A percentile compares a stretch with the other conserved stretches of the same genome.
phyloP scores from a whole-genome alignment of 2,113 vertebrate species.

The Nestor notabilis region DNA sequence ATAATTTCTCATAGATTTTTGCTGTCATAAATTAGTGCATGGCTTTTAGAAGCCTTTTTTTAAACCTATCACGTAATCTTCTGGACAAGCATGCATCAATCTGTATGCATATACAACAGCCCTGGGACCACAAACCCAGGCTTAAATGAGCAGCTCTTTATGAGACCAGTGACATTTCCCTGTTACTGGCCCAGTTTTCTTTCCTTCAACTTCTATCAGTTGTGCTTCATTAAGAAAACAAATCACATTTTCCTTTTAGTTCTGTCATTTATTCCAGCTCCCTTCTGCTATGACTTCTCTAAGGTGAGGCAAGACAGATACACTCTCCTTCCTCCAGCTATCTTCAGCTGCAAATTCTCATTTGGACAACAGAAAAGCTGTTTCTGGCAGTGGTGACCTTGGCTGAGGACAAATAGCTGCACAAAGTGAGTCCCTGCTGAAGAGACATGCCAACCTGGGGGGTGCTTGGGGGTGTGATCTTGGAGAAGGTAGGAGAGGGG shows the following conservation, averaged over 20 bases:
- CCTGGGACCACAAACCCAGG: background rate
- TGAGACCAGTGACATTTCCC: background rate
- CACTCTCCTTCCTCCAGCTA: background rate
- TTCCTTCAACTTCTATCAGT: background rate
- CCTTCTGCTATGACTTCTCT: background rate
- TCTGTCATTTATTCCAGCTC: background rate
- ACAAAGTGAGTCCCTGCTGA: background rate
- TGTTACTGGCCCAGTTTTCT: background rate
- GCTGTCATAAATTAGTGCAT: background rate
- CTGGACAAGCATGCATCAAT: background rate
- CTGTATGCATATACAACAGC: background rate
- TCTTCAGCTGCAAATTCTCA: background rate
- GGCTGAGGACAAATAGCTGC: background rate
- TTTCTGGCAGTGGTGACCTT: background rate
- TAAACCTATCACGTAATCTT: background rate
- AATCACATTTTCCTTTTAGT: background rate
- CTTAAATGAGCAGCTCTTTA: background rate
- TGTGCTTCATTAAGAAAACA: background rate
- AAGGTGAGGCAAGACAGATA: background rate
- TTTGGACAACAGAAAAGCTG: background rate
- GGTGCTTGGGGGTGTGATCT: background rate
- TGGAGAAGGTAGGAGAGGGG: background rate
- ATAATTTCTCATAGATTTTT: background rate
- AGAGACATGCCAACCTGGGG: background rate
- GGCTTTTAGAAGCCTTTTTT: background rate